Percentiles rank a stretch among this genome's conserved stretches.
Evolutionary conservation across 1,140 invertebrate species (phyloP).

Genomic region (Metopolophium dirhodum): DNA sequence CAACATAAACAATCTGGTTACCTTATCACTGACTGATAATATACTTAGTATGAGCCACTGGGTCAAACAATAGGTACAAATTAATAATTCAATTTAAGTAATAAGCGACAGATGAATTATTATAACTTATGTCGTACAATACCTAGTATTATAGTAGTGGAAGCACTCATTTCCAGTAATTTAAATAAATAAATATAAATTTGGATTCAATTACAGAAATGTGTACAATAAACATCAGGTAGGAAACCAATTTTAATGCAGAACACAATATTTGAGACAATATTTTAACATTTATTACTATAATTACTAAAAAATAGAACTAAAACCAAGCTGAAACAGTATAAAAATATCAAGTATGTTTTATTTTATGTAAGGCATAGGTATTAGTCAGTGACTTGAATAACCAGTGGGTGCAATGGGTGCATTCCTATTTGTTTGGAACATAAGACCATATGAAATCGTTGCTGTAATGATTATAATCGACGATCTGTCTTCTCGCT

Average conservation of each 20-base stretch:
- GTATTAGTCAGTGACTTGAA: neutral
- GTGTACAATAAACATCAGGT: neutral
- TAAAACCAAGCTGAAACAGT: no score
- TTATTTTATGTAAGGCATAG: no score
- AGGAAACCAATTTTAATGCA: neutral
- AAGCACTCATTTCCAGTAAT: neutral
- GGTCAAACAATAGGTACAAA: neutral
- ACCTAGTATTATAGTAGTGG: neutral
- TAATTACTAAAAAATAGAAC: neutral
- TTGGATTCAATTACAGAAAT: neutral
- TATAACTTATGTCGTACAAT: neutral
- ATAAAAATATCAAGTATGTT: neutral
- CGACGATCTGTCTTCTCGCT: neutral
- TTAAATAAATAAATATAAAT: neutral
- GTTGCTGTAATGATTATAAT: neutral
- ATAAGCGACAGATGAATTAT: neutral
- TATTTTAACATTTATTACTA: neutral
- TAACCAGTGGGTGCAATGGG: neutral
- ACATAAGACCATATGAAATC: neutral
- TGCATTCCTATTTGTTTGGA: neutral
- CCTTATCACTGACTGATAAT: conserved; percentile 6
- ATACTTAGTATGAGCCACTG: neutral
- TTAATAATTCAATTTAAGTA: neutral
- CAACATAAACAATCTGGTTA: neutral
- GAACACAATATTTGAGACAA: neutral